Conservation (phyloP, 2,113 vertebrate genomes). For the Etia nguti region DNA sequence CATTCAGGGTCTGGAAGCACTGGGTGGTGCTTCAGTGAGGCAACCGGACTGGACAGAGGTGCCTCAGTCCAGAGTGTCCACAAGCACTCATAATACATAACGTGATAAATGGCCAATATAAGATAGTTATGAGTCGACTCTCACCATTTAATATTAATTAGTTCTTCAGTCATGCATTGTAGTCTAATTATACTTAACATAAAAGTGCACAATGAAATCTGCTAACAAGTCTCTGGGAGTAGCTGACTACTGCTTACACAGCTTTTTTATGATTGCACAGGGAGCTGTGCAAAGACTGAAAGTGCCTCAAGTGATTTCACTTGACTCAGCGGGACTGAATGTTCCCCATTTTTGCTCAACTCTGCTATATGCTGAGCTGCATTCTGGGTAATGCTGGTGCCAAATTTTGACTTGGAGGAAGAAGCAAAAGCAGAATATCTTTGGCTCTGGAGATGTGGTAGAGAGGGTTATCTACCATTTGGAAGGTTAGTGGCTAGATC, state of each 20-base stretch:
- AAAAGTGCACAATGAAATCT: neutral
- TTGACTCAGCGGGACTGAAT: neutral
- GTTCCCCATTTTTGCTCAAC: neutral
- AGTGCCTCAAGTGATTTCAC: neutral
- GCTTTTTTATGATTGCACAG: neutral
- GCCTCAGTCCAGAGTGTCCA: slow-evolving; percentile 15
- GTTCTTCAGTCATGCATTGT: neutral
- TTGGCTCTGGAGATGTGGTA: neutral
- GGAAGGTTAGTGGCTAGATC: neutral
- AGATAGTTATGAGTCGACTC: neutral
- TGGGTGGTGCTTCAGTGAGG: neutral
- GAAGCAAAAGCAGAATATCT: neutral
- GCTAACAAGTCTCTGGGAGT: neutral
- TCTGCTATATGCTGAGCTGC: neutral
- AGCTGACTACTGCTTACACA: neutral
- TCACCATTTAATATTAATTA: neutral
- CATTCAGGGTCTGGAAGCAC: slow-evolving; percentile 23
- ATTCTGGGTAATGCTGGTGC: neutral
- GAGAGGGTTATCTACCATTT: neutral
- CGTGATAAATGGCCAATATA: neutral
- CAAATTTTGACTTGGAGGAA: neutral
- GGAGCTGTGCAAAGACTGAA: neutral
- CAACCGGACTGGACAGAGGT: neutral
- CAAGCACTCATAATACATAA: neutral
- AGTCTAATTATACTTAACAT: neutral